Conservation (phyloP, 2,888 invertebrate species). For the Hecatera dysodea region DNA sequence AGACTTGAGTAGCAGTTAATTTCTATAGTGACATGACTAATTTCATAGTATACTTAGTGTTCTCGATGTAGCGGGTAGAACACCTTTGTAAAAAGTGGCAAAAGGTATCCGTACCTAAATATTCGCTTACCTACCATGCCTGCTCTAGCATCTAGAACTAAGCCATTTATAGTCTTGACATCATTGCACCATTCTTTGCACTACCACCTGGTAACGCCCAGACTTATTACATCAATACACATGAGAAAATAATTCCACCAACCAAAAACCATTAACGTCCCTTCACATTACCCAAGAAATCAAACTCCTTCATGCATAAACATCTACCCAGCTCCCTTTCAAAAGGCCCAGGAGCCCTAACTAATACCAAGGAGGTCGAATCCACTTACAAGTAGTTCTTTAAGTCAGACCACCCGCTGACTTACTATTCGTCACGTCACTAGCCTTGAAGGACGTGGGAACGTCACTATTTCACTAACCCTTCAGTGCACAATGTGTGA, state of each 20-base stretch:
- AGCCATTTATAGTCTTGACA: too few species aligned
- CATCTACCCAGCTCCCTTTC: background rate
- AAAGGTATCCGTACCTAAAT: too few species aligned
- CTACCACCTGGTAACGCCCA: background rate
- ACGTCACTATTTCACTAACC: constrained; percentile 60
- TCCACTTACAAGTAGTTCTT: constrained; percentile 58
- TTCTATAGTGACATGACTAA: too few species aligned
- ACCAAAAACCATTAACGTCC: constrained; percentile 10
- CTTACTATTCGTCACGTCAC: constrained; percentile 79
- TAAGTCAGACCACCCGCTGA: constrained; percentile 80
- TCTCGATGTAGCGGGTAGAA: too few species aligned
- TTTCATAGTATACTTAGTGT: too few species aligned
- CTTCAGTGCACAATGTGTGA: constrained; percentile 51
- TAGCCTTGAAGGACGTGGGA: constrained; percentile 71
- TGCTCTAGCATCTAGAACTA: too few species aligned
- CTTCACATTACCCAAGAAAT: constrained; percentile 29
- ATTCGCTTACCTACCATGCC: too few species aligned
- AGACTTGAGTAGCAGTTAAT: too few species aligned
- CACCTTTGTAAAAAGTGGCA: too few species aligned
- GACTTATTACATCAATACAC: background rate
- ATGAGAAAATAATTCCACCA: background rate
- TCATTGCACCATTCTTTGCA: background rate
- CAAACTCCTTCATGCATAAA: constrained; percentile 38
- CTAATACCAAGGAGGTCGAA: constrained; percentile 36
- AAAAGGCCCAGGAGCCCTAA: constrained; percentile 46